phyloP scores from a whole-genome alignment of 2,888 invertebrate species.

The Xanthia icteritia region DNA sequence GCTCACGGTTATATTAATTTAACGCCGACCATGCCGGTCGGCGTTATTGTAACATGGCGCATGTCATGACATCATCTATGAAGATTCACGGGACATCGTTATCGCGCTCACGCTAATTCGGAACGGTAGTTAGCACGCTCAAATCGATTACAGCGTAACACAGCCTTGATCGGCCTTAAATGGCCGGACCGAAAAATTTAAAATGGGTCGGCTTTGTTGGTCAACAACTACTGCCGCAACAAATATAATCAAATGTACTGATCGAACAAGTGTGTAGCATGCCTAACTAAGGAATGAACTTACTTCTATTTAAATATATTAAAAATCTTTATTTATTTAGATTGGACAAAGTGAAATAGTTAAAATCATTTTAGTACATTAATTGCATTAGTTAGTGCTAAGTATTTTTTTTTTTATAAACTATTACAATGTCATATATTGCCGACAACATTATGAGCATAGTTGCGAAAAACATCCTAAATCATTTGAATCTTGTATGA shows the following conservation, averaged over 20 bases:
- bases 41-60: no score
- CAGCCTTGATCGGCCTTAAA: no score
- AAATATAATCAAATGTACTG: neutral
- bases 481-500: constrained; percentile 2
- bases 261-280: neutral
- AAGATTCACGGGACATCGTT: no score
- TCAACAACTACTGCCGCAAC: neutral
- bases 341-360: neutral
- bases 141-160: no score
- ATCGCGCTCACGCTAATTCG: no score
- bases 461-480: neutral
- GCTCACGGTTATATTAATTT: no score
- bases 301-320: constrained; percentile 37
- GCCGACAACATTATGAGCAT: constrained; percentile 12
- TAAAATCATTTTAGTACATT: neutral
- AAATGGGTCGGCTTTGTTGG: neutral
- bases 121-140: no score
- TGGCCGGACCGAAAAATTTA: neutral
- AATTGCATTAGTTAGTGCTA: constrained; percentile 13
- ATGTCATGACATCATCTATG: no score
- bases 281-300: constrained; percentile 7
- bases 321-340: constrained; percentile 10
- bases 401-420: neutral
- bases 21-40: no score
- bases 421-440: neutral